phyloP scores from a whole-genome alignment of 2,888 invertebrate species.

The Icerya purchasi region DNA sequence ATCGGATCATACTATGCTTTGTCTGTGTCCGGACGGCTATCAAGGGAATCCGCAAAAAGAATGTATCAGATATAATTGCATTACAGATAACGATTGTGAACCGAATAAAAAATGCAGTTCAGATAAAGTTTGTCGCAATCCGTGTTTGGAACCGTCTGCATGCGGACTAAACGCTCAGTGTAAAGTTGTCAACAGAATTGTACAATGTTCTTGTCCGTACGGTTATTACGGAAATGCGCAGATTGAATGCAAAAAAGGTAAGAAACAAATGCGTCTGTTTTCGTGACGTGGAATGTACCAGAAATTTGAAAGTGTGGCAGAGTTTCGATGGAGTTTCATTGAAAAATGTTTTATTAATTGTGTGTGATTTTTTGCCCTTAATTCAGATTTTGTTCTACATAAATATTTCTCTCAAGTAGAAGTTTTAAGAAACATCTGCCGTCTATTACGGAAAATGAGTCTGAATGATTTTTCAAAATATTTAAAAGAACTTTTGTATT shows the following conservation, averaged over 20 bases:
- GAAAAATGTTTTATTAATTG: background rate
- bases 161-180: constrained; percentile 74
- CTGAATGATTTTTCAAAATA: background rate
- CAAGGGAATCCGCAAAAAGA: constrained; percentile 32
- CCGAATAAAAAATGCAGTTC: constrained; percentile 48
- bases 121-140: constrained; percentile 54
- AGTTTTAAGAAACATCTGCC: background rate
- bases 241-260: constrained; percentile 41
- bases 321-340: background rate
- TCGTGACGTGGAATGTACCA: too few species aligned
- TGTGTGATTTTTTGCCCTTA: background rate
- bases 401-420: background rate
- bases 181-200: constrained; percentile 47
- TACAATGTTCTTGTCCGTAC: constrained; percentile 55
- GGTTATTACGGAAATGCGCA: constrained; percentile 49
- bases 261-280: constrained; percentile 3
- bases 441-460: background rate
- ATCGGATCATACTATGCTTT: constrained; percentile 59
- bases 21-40: constrained; percentile 67
- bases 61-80: constrained; percentile 45
- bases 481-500: too few species aligned
- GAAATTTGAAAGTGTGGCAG: too few species aligned
- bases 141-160: constrained; percentile 49
- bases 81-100: constrained; percentile 52
- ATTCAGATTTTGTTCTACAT: background rate